phyloP scores from a whole-genome alignment of 2,797 vertebrate genomes.

The Brachyalestes nurse region DNA sequence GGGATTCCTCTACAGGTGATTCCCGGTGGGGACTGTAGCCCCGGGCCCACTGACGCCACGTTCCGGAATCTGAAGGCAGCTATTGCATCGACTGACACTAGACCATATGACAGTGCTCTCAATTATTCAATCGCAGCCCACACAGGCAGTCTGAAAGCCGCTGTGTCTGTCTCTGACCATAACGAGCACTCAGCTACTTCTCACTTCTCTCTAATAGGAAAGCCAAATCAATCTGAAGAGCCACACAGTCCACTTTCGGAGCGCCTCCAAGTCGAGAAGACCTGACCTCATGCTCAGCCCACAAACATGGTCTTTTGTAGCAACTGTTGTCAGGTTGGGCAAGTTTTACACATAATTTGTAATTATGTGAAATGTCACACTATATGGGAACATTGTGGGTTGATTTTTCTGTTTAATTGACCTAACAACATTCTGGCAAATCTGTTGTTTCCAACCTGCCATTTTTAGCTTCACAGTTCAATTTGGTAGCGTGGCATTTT shows the following conservation, averaged over 20 bases:
- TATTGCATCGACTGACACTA: slow-evolving; percentile 15
- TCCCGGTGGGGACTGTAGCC: slow-evolving; percentile 25
- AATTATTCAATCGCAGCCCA: slow-evolving; percentile 70
- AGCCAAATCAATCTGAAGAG: slow-evolving; percentile 32
- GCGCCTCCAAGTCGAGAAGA: neutral
- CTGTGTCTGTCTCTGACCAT: slow-evolving; percentile 2
- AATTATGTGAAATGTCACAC: neutral
- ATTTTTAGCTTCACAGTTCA: neutral
- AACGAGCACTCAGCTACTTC: slow-evolving; percentile 33
- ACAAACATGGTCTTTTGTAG: neutral
- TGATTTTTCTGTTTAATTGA: too few species aligned
- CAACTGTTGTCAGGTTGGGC: neutral
- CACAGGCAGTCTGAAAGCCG: slow-evolving; percentile 29
- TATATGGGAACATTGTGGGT: neutral
- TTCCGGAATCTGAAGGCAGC: slow-evolving; percentile 12
- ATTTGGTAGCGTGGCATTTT: too few species aligned
- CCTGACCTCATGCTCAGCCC: neutral
- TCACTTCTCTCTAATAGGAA: slow-evolving; percentile 28
- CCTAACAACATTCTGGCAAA: neutral
- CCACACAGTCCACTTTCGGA: slow-evolving; percentile 11
- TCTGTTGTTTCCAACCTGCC: neutral
- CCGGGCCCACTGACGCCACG: slow-evolving; percentile 26
- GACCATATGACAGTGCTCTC: slow-evolving; percentile 56
- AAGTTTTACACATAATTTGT: neutral
- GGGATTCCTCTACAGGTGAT: slow-evolving; percentile 51